Percentiles rank a stretch among this genome's conserved stretches.
phyloP scores from a whole-genome alignment of 2,888 invertebrate species.

The Callosobruchus maculatus region DNA sequence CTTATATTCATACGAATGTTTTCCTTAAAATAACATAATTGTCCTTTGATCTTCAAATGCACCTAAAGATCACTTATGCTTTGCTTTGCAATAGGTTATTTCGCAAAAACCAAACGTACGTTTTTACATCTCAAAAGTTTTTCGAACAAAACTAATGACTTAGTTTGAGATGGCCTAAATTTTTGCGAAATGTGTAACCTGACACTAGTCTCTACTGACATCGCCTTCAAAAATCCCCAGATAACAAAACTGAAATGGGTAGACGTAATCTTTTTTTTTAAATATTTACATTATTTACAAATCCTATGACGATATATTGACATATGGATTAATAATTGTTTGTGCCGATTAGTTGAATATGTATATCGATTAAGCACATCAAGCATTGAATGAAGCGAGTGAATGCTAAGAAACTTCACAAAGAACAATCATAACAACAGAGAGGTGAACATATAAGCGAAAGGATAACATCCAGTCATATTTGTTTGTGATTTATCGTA shows the following conservation, averaged over 20 bases:
- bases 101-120: not conserved
- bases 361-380: not conserved
- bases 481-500: not conserved
- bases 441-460: not conserved
- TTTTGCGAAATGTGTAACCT: not conserved
- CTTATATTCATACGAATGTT: too few species aligned
- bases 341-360: not conserved
- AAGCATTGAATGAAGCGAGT: not conserved
- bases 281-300: not conserved
- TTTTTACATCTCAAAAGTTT: not conserved
- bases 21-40: too few species aligned
- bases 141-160: too few species aligned
- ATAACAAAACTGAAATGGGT: not conserved
- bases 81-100: not conserved
- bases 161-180: not conserved
- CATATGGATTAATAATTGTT: not conserved
- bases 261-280: not conserved
- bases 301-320: not conserved
- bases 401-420: not conserved
- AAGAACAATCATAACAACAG: not conserved
- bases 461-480: not conserved
- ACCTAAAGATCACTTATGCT: too few species aligned
- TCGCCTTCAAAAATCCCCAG: not conserved
- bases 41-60: too few species aligned
- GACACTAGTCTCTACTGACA: too few species aligned